Conservation (phyloP, 2,888 invertebrate species). For the Meandrusa payeni region DNA sequence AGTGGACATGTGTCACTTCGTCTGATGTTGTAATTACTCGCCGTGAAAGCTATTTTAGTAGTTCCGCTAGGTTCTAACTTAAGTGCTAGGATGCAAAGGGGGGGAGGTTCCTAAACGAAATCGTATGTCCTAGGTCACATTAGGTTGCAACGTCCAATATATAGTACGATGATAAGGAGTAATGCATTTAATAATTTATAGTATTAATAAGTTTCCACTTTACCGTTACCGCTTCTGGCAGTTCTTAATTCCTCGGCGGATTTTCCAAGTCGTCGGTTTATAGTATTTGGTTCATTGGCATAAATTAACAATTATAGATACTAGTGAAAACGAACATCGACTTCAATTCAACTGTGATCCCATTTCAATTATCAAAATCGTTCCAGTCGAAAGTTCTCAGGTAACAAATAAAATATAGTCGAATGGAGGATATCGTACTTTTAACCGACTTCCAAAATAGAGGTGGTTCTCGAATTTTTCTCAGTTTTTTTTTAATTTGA, state of each 20-base stretch:
- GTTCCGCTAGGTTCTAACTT: constrained; percentile 10
- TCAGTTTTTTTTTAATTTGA: too few relatives aligned
- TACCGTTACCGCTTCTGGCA: constrained; percentile 29
- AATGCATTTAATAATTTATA: constrained; percentile 30
- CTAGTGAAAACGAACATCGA: too few relatives aligned
- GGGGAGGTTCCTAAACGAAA: constrained; percentile 18
- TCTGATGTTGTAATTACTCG: neutral
- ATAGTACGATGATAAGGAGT: constrained; percentile 1
- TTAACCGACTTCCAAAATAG: too few relatives aligned
- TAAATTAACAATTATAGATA: too few relatives aligned
- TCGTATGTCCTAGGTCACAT: constrained; percentile 13
- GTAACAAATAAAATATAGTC: too few relatives aligned
- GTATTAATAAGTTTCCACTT: constrained; percentile 31
- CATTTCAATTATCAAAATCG: too few relatives aligned
- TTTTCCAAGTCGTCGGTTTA: constrained; percentile 32
- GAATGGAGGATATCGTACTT: too few relatives aligned
- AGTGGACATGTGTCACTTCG: constrained; percentile 1
- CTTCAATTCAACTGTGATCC: too few relatives aligned
- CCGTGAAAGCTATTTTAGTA: neutral
- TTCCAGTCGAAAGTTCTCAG: too few relatives aligned
- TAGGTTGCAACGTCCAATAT: constrained; percentile 22
- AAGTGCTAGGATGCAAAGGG: too few relatives aligned
- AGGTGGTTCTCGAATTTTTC: too few relatives aligned
- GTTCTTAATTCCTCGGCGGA: constrained; percentile 45
- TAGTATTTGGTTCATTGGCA: too few relatives aligned